Evolutionary conservation across 2,113 vertebrate genomes (phyloP), one percentile per base, ranked within the genome.

Genomic region (Thryonomys swinderianus): DNA sequence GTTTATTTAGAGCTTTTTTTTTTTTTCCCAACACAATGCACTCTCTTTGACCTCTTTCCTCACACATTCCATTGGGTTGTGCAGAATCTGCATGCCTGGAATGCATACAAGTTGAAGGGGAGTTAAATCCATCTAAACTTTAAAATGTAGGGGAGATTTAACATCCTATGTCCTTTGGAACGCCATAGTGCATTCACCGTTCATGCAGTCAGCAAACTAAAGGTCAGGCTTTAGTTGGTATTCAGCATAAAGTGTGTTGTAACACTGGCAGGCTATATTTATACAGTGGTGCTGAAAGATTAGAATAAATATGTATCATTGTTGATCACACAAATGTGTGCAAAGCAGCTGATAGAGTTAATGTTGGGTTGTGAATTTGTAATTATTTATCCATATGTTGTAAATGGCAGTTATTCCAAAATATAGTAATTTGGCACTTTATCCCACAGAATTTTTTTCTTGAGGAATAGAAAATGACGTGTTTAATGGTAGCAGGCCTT

Each of bases 151-250:
- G 93, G 81, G 93, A 97, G 95, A 95, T 92, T 96, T 97, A 98
- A 96, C 93, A 62, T 97, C 91, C 96, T 86, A 61, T 97, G 97
- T 97, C 96, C 97, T 98, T 97, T 97, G 91, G 92, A 97, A 97
- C 32, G 13, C 85, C 21, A 10, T 40, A 81, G 0, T 84, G 55
- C 85, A 69, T 88, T 93, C 95, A 82, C 59, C 53, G 78, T 82
- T 92, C 97, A 96, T 67, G 94, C 3, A 53, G 96, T 97, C 94
- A 98, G 93, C 96, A 98, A 97, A 79, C 1, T 89, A 2, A 95
- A 97, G 96, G 92, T 94, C 84, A 48, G 76, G 96, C 96, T 98
- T 97, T 95, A 96, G 93, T 0, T 98, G 94, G 73, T 96, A 95
- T 98, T 98, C 98, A 98, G 97, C 88, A 94, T 95, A 96, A 87